Base-by-base conservation (phyloP, 2,797 vertebrate genomes). In the Gymnoscopelus microlampas region DNA sequence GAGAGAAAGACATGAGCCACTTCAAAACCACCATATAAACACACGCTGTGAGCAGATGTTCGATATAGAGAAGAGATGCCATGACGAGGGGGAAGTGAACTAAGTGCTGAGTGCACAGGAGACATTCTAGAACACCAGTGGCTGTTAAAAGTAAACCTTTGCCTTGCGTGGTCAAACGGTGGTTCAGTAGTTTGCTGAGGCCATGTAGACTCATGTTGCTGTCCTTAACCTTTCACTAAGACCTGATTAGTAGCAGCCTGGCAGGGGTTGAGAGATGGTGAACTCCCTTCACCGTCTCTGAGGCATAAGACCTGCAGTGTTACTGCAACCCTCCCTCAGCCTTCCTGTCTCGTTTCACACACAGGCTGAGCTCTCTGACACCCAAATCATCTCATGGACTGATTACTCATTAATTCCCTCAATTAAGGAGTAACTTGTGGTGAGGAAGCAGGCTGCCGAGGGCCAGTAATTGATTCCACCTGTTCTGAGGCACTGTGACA, bases 391-490 rank as follows among this genome's bases (percentile, higher is more conserved):
- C 86, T 86, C 69, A 24, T 66, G 73, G 83, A 79, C 81, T 85
- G 85, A 90, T 88, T 82, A 68, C 81, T 88, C 87, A 85, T 88
- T 91, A 89, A 92, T 89, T 90, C 86, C 75, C 85, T 84, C 86
- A 82, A 87, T 88, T 88, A 87, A 85, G 85, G 68, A 76, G 68
- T 76, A 71, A 74, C 87, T 83, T 83, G 89, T 76, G 85, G 81
- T 79, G 65, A 79, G 68, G 79, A 77, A 84, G 84, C 61, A 15
- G 60, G 76, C 71, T 76, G 77, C 77, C 23, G 64, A 74, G 79
- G 85, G 83, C 87, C 88, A 85, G 82, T 89, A 88, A 92, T 92
- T 89, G 89, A 92, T 88, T 90, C 89, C 89, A 92, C 90, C 91
- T 91, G 85, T 88, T 89, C 89, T 84, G 88, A 85, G 83, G 82